A percentile compares a stretch with the other conserved stretches of the same genome.
These are phyloP conservation scores for Colletes latitarsis DNA, from an alignment of 1,140 invertebrate species.

Conservation along the genomic window DNA sequence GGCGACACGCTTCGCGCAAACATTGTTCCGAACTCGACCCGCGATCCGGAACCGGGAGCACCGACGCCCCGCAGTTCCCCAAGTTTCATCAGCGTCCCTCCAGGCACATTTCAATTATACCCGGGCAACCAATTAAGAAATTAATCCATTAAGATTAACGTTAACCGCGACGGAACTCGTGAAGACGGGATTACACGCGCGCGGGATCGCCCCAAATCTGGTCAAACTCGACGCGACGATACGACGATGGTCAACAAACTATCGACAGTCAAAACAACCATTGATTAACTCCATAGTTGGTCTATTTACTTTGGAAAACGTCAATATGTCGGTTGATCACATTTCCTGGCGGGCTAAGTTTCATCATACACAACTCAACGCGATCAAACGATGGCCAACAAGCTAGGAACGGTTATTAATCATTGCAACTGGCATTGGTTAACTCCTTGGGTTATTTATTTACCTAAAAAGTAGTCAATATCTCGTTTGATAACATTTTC, in stretches of 20 bases:
- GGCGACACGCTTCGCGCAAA: conserved; percentile 48
- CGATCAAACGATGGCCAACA: no score
- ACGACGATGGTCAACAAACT: not conserved
- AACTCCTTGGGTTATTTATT: no score
- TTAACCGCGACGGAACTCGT: conserved; percentile 22
- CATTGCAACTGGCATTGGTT: no score
- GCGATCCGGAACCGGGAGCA: conserved; percentile 1
- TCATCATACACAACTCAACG: no score
- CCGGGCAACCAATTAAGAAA: conserved; percentile 69
- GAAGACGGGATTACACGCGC: conserved; percentile 9
- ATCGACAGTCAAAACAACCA: no score
- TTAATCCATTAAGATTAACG: conserved; percentile 69
- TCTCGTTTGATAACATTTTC: no score
- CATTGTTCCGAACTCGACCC: conserved; percentile 25
- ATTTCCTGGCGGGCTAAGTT: no score
- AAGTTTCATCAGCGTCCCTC: conserved; percentile 14
- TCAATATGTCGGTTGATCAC: no score
- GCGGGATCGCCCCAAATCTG: not conserved
- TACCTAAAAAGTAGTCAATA: no score
- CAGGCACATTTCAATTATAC: conserved; percentile 55
- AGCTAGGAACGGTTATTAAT: no score
- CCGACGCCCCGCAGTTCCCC: not conserved
- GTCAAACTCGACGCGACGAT: conserved; percentile 6
- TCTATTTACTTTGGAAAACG: no score
- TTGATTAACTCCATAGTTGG: no score